These are phyloP conservation scores for Pocillopora meandrina DNA, from an alignment of 92 coral and sea anemone genomes.

Conservation along the genomic window DNA sequence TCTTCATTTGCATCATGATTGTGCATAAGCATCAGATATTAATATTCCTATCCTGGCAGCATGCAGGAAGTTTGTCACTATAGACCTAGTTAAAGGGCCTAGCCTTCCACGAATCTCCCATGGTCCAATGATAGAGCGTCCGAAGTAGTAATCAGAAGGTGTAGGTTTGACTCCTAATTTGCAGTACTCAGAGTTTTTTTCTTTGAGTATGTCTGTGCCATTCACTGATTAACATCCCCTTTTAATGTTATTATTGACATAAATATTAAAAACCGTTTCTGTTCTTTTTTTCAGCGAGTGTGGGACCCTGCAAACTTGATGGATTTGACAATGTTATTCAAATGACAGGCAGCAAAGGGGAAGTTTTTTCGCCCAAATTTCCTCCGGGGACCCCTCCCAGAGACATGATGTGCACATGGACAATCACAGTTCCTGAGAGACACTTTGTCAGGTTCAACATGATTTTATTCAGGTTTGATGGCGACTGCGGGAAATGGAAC, in stretches of 20 bases:
- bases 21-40: too few species aligned
- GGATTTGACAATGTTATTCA: slow-evolving; percentile 50
- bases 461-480: background rate
- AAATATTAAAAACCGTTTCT: background rate
- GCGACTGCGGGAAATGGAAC: background rate
- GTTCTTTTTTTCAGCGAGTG: slow-evolving; percentile 40
- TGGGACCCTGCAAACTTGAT: slow-evolving; percentile 57
- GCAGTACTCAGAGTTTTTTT: too few species aligned
- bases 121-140: too few species aligned
- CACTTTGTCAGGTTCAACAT: slow-evolving; percentile 44
- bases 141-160: too few species aligned
- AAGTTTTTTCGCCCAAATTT: slow-evolving; percentile 51
- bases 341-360: slow-evolving; percentile 36
- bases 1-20: too few species aligned
- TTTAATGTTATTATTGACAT: background rate
- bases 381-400: slow-evolving; percentile 28
- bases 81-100: too few species aligned
- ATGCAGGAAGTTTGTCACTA: too few species aligned
- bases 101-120: too few species aligned
- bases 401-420: slow-evolving; percentile 60
- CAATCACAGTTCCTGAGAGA: slow-evolving; percentile 47
- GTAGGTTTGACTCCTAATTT: too few species aligned
- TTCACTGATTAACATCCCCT: background rate
- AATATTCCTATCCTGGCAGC: too few species aligned
- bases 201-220: background rate